Evolutionary conservation across 2,888 invertebrate genomes (phyloP), one percentile per base, ranked within the genome.

Genomic region (Eupithecia vulgata): DNA sequence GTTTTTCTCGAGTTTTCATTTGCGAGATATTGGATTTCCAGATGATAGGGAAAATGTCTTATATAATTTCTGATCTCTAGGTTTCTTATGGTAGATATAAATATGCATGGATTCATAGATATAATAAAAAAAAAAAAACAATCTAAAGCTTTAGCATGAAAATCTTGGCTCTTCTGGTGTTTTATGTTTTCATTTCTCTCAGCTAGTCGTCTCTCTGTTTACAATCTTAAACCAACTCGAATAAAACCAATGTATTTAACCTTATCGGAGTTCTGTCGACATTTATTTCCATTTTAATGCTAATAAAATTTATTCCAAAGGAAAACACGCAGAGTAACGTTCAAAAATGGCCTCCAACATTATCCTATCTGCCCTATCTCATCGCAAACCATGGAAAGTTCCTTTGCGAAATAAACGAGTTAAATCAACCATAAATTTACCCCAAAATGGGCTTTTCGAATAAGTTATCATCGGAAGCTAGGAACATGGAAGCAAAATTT

Each of bases 391-490:
- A 87, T 85, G 81, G 82, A 85, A 87, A 87, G 84, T 87, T 87
- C 86, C 86, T 86, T 87, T 83, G 80, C 84, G 78, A 84, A 85
- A 88, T 85, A 89, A 90, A 90, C 88, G 90, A 89, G 91, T 91
- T 90, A 90, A 91, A 88, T 91, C 88, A 87, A 85, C 90, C 89
- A 91, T 91, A 92, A 91, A 91, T 91, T 89, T 83, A 80, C 81
- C 81, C 82, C 81, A 85, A 87, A 88, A 91, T 90, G 89, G 90
- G 89, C 85, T 88, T 85, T 85, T 84, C 86, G 88, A 90, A 90
- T 90, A 91, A 91, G 89, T 91, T 91, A 91, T 91, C 90, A 91
- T 90, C 87, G 89, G 90, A 88, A 88, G 88, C 89, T 90, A 89
- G 83, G 87, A 86, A 81, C 82, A 84, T 81, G 85, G 80, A 85